Evolutionary conservation across 1,140 invertebrate genomes (phyloP).

Genomic region (Drosophila teissieri): DNA sequence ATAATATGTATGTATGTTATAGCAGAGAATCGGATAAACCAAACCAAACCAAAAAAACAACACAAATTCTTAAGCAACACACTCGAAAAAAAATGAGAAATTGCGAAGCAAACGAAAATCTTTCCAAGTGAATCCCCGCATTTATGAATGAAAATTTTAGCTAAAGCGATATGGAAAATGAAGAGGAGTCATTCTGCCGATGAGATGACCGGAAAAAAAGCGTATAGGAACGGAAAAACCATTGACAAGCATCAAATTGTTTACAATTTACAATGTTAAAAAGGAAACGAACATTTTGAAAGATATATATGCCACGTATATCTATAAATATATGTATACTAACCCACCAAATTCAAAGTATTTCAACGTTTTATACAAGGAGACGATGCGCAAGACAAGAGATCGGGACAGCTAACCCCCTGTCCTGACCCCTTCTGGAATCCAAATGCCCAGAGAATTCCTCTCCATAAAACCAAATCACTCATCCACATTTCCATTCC

Average conservation of each 20-base stretch:
- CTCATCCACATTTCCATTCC: no score
- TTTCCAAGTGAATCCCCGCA: slow-evolving; percentile 49
- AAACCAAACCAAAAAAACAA: slow-evolving; percentile 22
- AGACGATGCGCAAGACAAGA: slow-evolving; percentile 22
- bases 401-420: slow-evolving; percentile 16
- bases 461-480: not conserved
- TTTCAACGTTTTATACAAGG: slow-evolving; percentile 75
- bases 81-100: slow-evolving; percentile 18
- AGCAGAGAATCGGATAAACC: slow-evolving; percentile 51
- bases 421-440: slow-evolving; percentile 1
- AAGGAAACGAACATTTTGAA: slow-evolving; percentile 59
- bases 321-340: slow-evolving; percentile 84
- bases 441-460: not conserved
- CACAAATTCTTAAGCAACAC: slow-evolving; percentile 13
- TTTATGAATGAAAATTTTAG: slow-evolving; percentile 41
- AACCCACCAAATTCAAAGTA: slow-evolving; percentile 83
- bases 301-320: slow-evolving; percentile 75
- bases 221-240: slow-evolving; percentile 24
- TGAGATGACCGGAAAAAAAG: slow-evolving; percentile 5
- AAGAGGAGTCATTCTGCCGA: not conserved
- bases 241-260: slow-evolving; percentile 53
- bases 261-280: slow-evolving; percentile 75
- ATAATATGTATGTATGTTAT: slow-evolving; percentile 72
- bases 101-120: slow-evolving; percentile 24
- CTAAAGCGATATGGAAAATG: slow-evolving; percentile 11